Evolutionary conservation across 2,797 vertebrate genomes (phyloP), one percentile per base, ranked within the genome.

Genomic region (Tympanoctomys barrerae): DNA sequence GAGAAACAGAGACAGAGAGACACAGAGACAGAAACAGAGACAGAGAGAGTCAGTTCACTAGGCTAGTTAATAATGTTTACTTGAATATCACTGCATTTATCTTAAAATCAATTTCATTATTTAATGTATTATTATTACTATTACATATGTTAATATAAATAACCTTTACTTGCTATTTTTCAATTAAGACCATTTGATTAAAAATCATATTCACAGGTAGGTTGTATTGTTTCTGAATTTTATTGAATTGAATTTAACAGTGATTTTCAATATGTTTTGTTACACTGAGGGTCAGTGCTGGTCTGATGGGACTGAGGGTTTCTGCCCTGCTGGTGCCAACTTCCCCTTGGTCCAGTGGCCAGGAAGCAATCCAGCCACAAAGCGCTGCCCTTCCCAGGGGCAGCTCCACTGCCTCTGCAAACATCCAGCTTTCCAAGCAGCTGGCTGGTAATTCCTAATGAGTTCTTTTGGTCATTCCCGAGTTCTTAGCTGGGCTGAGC

Each of bases 151-250:
- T 90, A 70, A 64, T 78, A 33, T 59, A 64, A 87, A 78, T 96
- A 79, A 62, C 26, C n/a, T 57, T 87, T 79, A 64, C 77, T 81
- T 88, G 46, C 87, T 61, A 24, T 91, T 36, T 90, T 97, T 90
- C 26, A 77, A 0, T 82, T 66, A 79, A 66, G 81, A 46, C 3
- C 6, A 86, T 94, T 61, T 80, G 77, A 93, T 89, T 79, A 61
- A 57, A 85, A 75, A 66, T 5, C n/a, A 3, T 59, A 62, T 52
- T 6, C 7, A 4, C 49, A 87, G 75, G 46, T 57, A 82, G 24
- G 18, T 92, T 85, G 52, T 46, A 75, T 80, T 79, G 89, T 87
- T 68, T 79, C 70, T 89, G 36, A 87, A 80, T 93, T 94, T 87
- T 42, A 75, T 62, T 82, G 86, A 59, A 78, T 79, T 46, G 87